Base-by-base conservation (phyloP, 2,888 invertebrate species). In the Diogma glabrata region DNA sequence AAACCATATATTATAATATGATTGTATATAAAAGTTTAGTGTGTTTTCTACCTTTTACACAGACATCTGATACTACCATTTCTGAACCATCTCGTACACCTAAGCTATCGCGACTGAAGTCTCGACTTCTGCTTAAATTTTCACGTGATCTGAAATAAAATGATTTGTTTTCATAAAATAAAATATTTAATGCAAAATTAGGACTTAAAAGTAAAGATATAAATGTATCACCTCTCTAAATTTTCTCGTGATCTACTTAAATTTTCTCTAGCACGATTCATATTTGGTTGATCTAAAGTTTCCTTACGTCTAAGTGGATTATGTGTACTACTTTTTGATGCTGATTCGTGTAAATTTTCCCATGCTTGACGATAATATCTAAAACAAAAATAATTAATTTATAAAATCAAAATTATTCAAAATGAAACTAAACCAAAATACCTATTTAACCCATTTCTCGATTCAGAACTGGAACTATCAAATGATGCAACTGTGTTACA, bases 401-500 rank as follows among this genome's bases (percentile, higher is more conserved):
- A 19, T 20, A 3, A 2, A 28, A 28, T 38, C 19, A 17, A 38
- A 38, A 17, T 38, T 12, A 6, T 2, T 36, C 2, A 36, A 40
- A 40, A 5, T 40, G 40, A 40, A 9, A 40, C 19, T 20, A 20
- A 10, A 28, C 20, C 19, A 14, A 14, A 36, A 20, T 54, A 70
- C 70, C 89, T 78, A 67, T 89, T 91, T 55, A 93, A 75, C 26
- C 87, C 87, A 61, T 82, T 80, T 49, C 87, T 78, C 8, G 87
- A 88, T 63, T 89, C 90, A 1, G 88, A 87, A 49, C 87, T 86
- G 49, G 89, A 87, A 49, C 89, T 89, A 66, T 87, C 90, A 65
- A 89, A 84, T 16, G 91, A 90, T 49, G 88, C 90, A 53, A 90
- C 89, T 26, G 91, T 91, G 70, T 89, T 88, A 73, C 89, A 89